Evolutionary conservation across 2,888 invertebrate species (phyloP).

Genomic region (Eristalis intricaria): DNA sequence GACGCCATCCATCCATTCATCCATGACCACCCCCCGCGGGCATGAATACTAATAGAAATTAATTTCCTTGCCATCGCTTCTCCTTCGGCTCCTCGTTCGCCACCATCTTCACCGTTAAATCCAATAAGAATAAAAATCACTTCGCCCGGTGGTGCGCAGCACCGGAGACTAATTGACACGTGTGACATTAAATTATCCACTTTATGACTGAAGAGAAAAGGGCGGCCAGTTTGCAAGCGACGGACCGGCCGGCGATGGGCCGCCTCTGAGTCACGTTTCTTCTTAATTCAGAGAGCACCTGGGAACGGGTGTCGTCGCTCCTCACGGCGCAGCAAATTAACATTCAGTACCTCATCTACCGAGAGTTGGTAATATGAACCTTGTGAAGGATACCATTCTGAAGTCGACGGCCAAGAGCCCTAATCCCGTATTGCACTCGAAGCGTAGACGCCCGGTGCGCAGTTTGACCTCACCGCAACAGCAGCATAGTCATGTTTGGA

Average conservation of each 20-base stretch:
- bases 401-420: background rate
- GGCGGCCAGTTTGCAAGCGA: background rate
- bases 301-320: background rate
- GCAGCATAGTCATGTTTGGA: constrained; percentile 15
- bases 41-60: constrained; percentile 45
- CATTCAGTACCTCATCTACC: background rate
- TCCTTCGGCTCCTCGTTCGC: background rate
- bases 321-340: background rate
- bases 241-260: background rate
- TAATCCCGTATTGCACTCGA: constrained; percentile 31
- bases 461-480: background rate
- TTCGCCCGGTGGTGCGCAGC: background rate
- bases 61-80: constrained; percentile 8
- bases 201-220: constrained; percentile 20
- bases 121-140: constrained; percentile 28
- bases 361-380: constrained; percentile 32
- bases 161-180: constrained; percentile 45
- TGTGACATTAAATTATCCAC: constrained; percentile 43
- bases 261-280: background rate
- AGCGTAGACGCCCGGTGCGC: constrained; percentile 1
- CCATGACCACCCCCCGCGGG: constrained; percentile 15
- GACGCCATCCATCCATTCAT: constrained; percentile 3
- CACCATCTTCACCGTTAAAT: background rate
- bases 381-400: background rate
- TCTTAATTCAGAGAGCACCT: background rate